Conservation (phyloP, 2,888 invertebrate genomes). For the Quadroppia sp. region DNA sequence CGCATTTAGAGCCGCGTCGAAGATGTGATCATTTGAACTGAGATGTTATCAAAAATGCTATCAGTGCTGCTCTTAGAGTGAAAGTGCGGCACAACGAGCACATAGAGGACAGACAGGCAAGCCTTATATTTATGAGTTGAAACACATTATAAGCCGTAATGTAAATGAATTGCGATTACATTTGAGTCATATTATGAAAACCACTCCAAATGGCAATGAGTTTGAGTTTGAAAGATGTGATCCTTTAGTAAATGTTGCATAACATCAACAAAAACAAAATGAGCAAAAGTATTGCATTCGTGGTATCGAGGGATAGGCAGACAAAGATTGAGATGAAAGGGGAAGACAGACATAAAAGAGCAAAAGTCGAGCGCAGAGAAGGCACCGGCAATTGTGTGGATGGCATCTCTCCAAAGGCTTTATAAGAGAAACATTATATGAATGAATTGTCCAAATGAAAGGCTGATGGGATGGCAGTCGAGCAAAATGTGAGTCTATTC, state of each 20-base stretch:
- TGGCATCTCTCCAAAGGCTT: not conserved
- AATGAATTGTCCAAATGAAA: slow-evolving; percentile 29
- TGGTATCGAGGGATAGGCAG: slow-evolving; percentile 13
- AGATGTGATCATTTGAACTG: not conserved
- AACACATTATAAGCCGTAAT: not conserved
- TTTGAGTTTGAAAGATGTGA: slow-evolving; percentile 11
- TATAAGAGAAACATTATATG: slow-evolving; percentile 32
- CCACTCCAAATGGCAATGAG: slow-evolving; percentile 21
- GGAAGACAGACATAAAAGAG: not conserved
- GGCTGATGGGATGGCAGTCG: slow-evolving; percentile 15
- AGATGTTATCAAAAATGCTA: slow-evolving; percentile 18
- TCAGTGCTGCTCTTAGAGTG: not conserved
- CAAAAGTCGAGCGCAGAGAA: slow-evolving; percentile 4
- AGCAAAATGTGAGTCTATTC: slow-evolving; percentile 21
- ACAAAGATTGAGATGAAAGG: slow-evolving; percentile 7
- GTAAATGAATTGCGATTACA: slow-evolving; percentile 27
- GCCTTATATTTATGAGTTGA: slow-evolving; percentile 19
- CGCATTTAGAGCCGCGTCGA: slow-evolving; percentile 7
- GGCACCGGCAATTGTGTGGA: slow-evolving; percentile 20
- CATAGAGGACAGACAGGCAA: not conserved
- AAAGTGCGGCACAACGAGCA: not conserved
- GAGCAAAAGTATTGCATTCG: slow-evolving; percentile 12
- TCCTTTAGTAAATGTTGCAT: slow-evolving; percentile 34
- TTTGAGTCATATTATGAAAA: not conserved
- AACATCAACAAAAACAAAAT: slow-evolving; percentile 21